Evolutionary conservation across 2,888 invertebrate genomes (phyloP).

Genomic region (Antheraea assamensis): DNA sequence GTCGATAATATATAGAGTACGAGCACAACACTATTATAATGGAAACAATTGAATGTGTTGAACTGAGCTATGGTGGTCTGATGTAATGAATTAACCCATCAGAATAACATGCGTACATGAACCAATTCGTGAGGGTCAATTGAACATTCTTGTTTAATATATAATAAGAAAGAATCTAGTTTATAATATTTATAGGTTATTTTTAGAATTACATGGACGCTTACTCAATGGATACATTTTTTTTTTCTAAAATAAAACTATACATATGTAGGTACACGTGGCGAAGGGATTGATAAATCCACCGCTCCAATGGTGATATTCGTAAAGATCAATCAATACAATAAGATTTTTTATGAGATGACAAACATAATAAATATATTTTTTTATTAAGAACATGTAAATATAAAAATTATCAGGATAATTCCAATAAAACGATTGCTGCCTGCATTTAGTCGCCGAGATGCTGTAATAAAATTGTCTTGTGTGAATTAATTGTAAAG

Average conservation of each 20-base stretch:
- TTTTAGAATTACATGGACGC: too few relatives aligned
- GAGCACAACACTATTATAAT: background rate
- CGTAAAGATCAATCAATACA: background rate
- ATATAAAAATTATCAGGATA: background rate
- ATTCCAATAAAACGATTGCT: background rate
- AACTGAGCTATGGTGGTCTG: slow-evolving; percentile 56
- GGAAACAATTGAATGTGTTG: slow-evolving; percentile 62
- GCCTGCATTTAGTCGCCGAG: background rate
- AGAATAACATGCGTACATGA: slow-evolving; percentile 32
- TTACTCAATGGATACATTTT: too few relatives aligned
- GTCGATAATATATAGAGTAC: slow-evolving; percentile 5
- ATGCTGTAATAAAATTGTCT: background rate
- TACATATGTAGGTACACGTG: too few relatives aligned
- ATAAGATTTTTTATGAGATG: background rate
- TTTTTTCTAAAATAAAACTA: too few relatives aligned
- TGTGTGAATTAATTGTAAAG: background rate
- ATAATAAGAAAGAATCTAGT: background rate
- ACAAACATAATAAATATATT: background rate
- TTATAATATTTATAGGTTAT: too few relatives aligned
- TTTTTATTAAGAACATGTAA: too few relatives aligned
- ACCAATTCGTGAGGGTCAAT: slow-evolving; percentile 49
- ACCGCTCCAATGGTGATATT: too few relatives aligned
- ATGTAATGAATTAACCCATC: slow-evolving; percentile 66
- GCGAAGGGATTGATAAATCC: too few relatives aligned
- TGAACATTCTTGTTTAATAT: slow-evolving; percentile 27